Evolutionary conservation across 2,888 invertebrate species (phyloP).

Genomic region (Brachypterus glaber): DNA sequence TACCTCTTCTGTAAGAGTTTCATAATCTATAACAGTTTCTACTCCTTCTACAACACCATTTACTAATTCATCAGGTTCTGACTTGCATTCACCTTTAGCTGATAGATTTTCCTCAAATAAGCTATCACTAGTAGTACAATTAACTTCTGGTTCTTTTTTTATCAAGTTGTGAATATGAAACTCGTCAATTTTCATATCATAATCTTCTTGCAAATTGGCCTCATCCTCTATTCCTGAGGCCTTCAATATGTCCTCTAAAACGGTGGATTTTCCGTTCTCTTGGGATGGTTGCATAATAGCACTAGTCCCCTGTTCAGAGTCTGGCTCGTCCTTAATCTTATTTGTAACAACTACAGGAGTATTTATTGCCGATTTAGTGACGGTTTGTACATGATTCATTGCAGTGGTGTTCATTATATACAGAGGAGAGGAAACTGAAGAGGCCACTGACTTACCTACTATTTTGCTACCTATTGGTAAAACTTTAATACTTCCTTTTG

Average conservation of each 20-base stretch:
- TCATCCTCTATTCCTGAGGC: slow-evolving; percentile 20
- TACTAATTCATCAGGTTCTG: slow-evolving; percentile 7
- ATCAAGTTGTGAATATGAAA: slow-evolving; percentile 22
- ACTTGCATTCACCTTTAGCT: slow-evolving; percentile 1
- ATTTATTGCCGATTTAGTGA: slow-evolving; percentile 12
- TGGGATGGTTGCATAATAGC: slow-evolving; percentile 4
- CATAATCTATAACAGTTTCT: not conserved
- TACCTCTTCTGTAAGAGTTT: no score
- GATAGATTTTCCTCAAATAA: not conserved
- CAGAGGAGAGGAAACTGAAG: slow-evolving; percentile 28
- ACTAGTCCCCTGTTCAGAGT: slow-evolving; percentile 5
- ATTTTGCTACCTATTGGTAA: slow-evolving; percentile 36
- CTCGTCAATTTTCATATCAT: slow-evolving; percentile 25
- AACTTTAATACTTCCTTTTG: slow-evolving; percentile 38
- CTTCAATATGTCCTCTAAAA: slow-evolving; percentile 23
- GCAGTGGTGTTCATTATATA: slow-evolving; percentile 34
- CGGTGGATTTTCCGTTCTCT: slow-evolving; percentile 23
- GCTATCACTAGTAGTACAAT: not conserved
- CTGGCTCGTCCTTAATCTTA: slow-evolving; percentile 6
- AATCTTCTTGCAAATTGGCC: slow-evolving; percentile 22
- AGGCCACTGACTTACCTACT: slow-evolving; percentile 30
- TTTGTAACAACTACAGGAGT: slow-evolving; percentile 12
- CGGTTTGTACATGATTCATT: slow-evolving; percentile 13
- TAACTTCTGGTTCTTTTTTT: slow-evolving; percentile 2
- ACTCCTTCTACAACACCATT: slow-evolving; percentile 7